Base-by-base conservation (phyloP, 2,888 invertebrate genomes). In the Ptychoptera albimana region DNA sequence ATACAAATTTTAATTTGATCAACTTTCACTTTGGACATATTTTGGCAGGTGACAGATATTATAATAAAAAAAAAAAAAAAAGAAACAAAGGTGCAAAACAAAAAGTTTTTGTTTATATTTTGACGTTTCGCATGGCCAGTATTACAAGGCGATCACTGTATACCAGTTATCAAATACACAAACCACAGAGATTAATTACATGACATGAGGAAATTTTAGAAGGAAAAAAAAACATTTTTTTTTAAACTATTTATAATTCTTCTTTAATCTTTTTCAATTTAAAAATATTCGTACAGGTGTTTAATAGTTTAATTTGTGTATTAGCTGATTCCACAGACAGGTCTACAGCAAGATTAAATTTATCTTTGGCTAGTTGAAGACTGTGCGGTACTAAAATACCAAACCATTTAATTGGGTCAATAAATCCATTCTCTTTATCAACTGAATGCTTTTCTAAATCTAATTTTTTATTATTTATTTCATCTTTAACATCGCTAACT, bases 361-460 rank as follows among this genome's bases (percentile, higher is more conserved):
- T 73, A 43, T 69, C 71, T 57, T 84, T 84, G 0, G 88, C 85
- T 51, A 70, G 72, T 53, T 79, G 75, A 55, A 92, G 65, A 57
- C 79, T 79, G 55, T 80, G 79, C 0, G 91, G 88, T 0, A 88
- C 84, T 32, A 92, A 63, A 35, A 87, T 74, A 10, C 89, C 89
- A 67, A 91, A 92, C 88, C 88, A 89, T 50, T 75, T 77, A 30
- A 89, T 59, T 0, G 91, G 88, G 60, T 91, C 61, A 54, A 67
- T 55, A 29, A 60, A 62, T 2, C 60, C 61, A 2, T 55, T 51
- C 2, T 57, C 53, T 57, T 70, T 59, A 56, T 71, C 49, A 55
- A 61, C 50, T 2, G 51, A 42, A 43, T 58, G 58, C 30, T 58
- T 60, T 46, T 65, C 60, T 12, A 71, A 45, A 14, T 58, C 51